Conservation (phyloP, 2,113 vertebrate species). For the Fregata magnificens region DNA sequence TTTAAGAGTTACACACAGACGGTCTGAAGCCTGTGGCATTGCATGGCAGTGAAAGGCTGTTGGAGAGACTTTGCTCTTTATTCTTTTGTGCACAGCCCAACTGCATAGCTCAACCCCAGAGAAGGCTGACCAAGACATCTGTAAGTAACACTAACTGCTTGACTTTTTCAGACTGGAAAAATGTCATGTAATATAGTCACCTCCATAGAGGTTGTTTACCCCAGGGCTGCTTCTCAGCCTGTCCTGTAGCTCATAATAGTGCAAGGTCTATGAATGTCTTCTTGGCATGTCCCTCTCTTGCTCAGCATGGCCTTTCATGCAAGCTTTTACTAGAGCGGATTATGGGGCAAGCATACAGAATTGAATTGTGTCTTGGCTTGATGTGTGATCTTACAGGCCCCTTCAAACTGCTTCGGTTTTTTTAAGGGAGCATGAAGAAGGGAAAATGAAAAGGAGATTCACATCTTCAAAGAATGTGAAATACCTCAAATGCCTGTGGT, state of each 20-base stretch:
- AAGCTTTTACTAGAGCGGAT: background rate
- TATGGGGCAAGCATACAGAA: background rate
- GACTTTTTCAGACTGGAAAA: background rate
- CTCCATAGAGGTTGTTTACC: background rate
- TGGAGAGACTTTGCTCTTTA: background rate
- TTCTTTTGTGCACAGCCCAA: background rate
- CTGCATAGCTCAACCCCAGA: background rate
- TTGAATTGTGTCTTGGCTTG: background rate
- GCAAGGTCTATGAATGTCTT: background rate
- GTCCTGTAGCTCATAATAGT: background rate
- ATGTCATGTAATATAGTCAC: background rate
- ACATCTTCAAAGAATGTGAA: background rate
- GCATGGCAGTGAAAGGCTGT: background rate
- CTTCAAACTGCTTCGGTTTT: background rate
- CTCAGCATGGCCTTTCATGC: background rate
- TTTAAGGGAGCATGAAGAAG: background rate
- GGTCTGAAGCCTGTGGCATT: background rate
- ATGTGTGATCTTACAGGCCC: fast-evolving
- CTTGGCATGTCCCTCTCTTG: background rate
- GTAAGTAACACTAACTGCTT: background rate
- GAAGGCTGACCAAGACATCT: background rate
- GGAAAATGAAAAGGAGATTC: background rate
- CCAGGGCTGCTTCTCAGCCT: background rate
- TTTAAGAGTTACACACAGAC: background rate
- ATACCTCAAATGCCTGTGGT: background rate